phyloP scores from a whole-genome alignment of 2,888 invertebrate species.

The Altica lythri region DNA sequence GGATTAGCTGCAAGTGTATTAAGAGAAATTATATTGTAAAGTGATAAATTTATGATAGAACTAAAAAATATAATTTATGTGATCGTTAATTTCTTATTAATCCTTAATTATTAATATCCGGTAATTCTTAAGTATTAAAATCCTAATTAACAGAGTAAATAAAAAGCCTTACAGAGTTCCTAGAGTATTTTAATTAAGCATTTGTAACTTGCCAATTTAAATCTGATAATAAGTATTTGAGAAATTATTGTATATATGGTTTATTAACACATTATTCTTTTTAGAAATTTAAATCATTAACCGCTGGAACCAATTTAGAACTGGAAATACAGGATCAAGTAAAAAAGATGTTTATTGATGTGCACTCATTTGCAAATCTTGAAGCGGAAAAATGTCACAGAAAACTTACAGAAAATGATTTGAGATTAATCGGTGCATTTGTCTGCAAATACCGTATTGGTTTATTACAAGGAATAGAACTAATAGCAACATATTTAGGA shows the following conservation, averaged over 20 bases:
- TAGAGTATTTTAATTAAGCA: background rate
- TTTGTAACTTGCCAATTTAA: background rate
- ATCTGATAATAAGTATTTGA: no score
- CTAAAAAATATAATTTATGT: no score
- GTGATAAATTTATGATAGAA: no score
- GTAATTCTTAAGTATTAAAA: background rate
- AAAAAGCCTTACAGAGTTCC: background rate
- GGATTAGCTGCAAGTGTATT: no score
- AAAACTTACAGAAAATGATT: conserved; percentile 31
- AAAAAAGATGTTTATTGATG: conserved; percentile 33
- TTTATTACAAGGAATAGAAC: conserved; percentile 34
- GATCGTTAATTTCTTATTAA: no score
- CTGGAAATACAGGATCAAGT: conserved; percentile 36
- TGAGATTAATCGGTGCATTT: conserved; percentile 35
- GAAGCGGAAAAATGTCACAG: conserved; percentile 36
- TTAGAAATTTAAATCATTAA: conserved; percentile 1
- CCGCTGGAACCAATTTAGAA: conserved; percentile 10
- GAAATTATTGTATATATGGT: no score
- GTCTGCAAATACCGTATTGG: conserved; percentile 39
- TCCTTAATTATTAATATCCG: no score
- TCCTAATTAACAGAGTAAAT: background rate
- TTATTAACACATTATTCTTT: no score
- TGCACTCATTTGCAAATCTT: conserved; percentile 29
- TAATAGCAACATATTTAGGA: conserved; percentile 39
- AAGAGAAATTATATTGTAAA: no score